A percentile compares a stretch with the other conserved stretches of the same genome.
phyloP scores from a whole-genome alignment of 2,888 invertebrate species.

The Entomobrya multifasciata region DNA sequence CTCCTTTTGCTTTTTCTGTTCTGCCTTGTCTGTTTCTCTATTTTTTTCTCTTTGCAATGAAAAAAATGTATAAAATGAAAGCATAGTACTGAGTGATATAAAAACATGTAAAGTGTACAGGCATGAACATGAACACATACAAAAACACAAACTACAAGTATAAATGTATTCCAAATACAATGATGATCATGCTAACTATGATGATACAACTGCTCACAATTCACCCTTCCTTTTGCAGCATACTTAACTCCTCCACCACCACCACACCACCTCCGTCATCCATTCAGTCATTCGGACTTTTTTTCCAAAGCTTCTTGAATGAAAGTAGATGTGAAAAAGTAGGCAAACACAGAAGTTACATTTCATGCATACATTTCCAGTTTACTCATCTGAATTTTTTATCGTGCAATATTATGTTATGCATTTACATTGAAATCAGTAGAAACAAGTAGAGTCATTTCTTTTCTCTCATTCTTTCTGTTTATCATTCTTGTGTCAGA shows the following conservation, averaged over 20 bases:
- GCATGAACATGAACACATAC: no score
- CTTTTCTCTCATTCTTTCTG: conserved; percentile 62
- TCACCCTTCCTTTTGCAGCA: conserved; percentile 10
- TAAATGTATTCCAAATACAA: conserved; percentile 13
- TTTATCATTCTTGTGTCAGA: conserved; percentile 66
- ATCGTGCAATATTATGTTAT: not conserved
- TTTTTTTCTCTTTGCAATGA: not conserved
- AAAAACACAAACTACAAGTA: not conserved
- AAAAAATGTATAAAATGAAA: conserved; percentile 31
- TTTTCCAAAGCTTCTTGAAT: conserved; percentile 12
- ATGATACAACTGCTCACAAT: conserved; percentile 4
- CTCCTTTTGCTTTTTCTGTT: not conserved
- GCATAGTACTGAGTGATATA: not conserved
- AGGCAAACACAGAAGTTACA: conserved; percentile 15
- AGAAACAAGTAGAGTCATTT: conserved; percentile 61
- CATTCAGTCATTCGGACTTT: conserved; percentile 3
- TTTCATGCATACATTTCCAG: not conserved
- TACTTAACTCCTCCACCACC: conserved; percentile 12
- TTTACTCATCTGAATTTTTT: not conserved
- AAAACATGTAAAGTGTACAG: conserved; percentile 38
- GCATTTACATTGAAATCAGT: conserved; percentile 23
- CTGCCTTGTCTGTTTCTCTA: not conserved
- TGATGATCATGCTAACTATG: not conserved
- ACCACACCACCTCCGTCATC: conserved; percentile 18
- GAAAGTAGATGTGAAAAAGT: conserved; percentile 26